Evolutionary conservation across 1,140 invertebrate species (phyloP), one percentile per base, ranked within the genome.

Genomic region (Aphis craccivora): DNA sequence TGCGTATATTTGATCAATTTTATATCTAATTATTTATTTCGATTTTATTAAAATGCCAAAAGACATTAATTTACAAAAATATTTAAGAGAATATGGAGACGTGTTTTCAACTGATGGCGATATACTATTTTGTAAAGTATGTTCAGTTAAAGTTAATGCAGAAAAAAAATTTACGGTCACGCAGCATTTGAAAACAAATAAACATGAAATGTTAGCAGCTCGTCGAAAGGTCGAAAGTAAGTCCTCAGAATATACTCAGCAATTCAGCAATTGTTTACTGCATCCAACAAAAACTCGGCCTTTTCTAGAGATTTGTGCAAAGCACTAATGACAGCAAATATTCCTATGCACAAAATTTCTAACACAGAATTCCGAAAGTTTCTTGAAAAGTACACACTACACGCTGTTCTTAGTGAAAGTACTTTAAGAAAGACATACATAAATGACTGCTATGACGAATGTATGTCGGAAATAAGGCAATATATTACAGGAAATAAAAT

Each of bases 371-470:
- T 84, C 83, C 83, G 37, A 84, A 84, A 84, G 20, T 84, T 84
- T 84, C 83, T 84, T 84, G 83, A 84, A 25, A 83, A 84, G 37
- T 84, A 84, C 20, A 84, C 23, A 84, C 83, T 84, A 40, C 23
- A 40, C 22, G 83, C 37, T 84, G 35, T 84, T 23, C 37, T 20
- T 25, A 84, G 20, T 84, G 83, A 84, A 84, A 84, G 83, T 43
- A 84, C 83, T 84, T 40, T 84, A 84, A 84, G 83, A 40, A 84
- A 84, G 22, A 84, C 83, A 84, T 84, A 84, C 23, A 84, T 84
- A 40, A 37, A 84, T 40, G 40, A 84, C 37, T 84, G 35, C 37
- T 84, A 43, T 37, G 37, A 84, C 35, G 37, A 83, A 83, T 83
- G 81, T 83, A 83, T 83, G 81, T 43, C n/a, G 30, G 11, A 76